phyloP scores from a whole-genome alignment of 2,797 vertebrate species.

The Acrocephalus scirpaceus region DNA sequence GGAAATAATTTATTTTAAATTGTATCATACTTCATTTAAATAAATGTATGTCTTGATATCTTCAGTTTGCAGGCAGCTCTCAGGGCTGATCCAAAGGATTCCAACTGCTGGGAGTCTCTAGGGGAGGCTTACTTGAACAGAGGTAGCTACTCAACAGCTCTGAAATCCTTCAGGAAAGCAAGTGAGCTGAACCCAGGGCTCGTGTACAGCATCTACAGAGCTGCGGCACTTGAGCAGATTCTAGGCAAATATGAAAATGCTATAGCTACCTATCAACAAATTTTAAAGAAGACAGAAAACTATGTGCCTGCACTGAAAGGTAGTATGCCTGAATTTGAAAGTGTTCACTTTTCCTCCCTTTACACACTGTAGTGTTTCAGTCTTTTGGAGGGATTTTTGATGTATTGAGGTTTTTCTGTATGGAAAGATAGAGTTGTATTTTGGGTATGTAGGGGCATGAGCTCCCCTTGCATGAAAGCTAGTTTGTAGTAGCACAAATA shows the following conservation, averaged over 20 bases:
- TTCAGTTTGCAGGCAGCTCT: slow-evolving; percentile 92
- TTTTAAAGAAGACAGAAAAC: slow-evolving; percentile 83
- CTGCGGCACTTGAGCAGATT: slow-evolving; percentile 92
- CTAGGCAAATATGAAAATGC: slow-evolving; percentile 92
- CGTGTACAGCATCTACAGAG: slow-evolving; percentile 91
- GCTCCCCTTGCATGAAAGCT: background rate
- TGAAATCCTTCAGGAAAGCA: slow-evolving; percentile 93
- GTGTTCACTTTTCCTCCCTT: background rate
- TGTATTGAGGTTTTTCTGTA: background rate
- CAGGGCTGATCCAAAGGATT: slow-evolving; percentile 93
- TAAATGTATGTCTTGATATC: background rate
- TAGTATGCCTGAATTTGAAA: slow-evolving; percentile 50
- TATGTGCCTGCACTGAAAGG: slow-evolving; percentile 98
- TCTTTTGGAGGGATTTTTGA: background rate
- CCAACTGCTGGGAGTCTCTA: slow-evolving; percentile 95
- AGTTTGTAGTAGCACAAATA: background rate
- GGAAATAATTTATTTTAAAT: background rate
- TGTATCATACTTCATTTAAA: background rate
- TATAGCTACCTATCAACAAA: slow-evolving; percentile 85
- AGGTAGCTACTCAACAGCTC: slow-evolving; percentile 90
- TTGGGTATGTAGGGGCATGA: background rate
- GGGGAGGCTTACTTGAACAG: slow-evolving; percentile 95
- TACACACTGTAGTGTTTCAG: background rate
- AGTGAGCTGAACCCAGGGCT: slow-evolving; percentile 89
- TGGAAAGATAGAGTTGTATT: background rate